These are phyloP conservation scores for Pyralis farinalis DNA, from an alignment of 2,888 invertebrate genomes.

Conservation along the genomic window DNA sequence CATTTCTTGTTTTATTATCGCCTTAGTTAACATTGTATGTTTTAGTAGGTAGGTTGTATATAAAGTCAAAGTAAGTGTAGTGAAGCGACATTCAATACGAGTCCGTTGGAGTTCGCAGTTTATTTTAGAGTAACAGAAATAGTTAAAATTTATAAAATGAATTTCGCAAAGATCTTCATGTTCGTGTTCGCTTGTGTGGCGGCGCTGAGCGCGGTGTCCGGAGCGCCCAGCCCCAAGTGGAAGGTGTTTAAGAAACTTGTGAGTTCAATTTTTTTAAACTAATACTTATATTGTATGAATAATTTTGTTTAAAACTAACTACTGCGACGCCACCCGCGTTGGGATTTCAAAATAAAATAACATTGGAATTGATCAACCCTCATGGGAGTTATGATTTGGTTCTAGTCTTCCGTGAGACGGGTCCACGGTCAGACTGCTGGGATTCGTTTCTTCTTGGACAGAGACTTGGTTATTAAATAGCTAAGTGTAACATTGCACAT, in stretches of 20 bases:
- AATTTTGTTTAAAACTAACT: too few relatives aligned
- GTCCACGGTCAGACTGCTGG: too few relatives aligned
- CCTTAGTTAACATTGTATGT: neutral
- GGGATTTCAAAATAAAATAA: too few relatives aligned
- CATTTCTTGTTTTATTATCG: neutral
- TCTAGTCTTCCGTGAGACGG: too few relatives aligned
- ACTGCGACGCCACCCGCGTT: too few relatives aligned
- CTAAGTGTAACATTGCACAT: too few relatives aligned
- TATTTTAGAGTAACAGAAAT: neutral
- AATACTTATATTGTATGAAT: too few relatives aligned
- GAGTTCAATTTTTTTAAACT: constrained; percentile 24
- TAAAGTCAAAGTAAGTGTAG: neutral
- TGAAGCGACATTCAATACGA: constrained; percentile 2
- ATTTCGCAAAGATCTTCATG: constrained; percentile 40
- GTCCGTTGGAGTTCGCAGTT: neutral
- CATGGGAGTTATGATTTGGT: too few relatives aligned
- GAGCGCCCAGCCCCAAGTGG: constrained; percentile 45
- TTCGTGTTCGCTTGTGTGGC: constrained; percentile 43
- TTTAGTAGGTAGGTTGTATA: too few relatives aligned
- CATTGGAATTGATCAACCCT: too few relatives aligned
- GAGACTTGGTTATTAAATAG: too few relatives aligned
- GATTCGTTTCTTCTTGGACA: too few relatives aligned
- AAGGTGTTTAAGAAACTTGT: constrained; percentile 54
- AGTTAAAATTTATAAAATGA: constrained; percentile 29
- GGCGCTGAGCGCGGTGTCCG: constrained; percentile 36